These are phyloP conservation scores for Drosophila nasuta DNA, from an alignment of 1,140 invertebrate genomes.

Conservation along the genomic window DNA sequence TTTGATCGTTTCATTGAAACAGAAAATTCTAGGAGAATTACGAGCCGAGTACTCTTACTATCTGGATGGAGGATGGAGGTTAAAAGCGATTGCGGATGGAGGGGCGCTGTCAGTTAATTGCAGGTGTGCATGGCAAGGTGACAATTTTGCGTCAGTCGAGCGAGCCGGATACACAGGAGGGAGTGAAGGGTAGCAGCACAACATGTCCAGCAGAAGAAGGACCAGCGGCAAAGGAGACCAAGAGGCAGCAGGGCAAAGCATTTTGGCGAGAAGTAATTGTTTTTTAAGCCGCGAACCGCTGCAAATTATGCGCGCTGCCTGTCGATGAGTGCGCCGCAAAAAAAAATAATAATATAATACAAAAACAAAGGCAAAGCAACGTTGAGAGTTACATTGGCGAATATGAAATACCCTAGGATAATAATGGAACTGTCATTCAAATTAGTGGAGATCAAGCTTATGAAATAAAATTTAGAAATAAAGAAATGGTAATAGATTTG, in stretches of 20 bases:
- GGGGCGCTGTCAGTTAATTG: constrained; percentile 64
- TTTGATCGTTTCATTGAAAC: constrained; percentile 78
- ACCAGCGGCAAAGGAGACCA: neutral
- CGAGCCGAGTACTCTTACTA: constrained; percentile 5
- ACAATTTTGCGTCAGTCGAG: constrained; percentile 81
- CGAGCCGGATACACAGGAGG: constrained; percentile 44
- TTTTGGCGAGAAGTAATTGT: constrained; percentile 71
- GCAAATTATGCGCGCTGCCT: constrained; percentile 65
- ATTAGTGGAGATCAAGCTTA: too few relatives aligned
- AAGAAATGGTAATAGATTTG: too few relatives aligned
- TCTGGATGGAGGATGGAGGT: neutral
- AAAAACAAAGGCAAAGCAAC: constrained; percentile 28
- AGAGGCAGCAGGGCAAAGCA: constrained; percentile 16
- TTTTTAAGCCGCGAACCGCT: constrained; percentile 50
- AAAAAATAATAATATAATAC: constrained; percentile 35
- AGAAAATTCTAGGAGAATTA: constrained; percentile 16
- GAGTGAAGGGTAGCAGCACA: constrained; percentile 36
- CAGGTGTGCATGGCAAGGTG: constrained; percentile 80
- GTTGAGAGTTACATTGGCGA: neutral
- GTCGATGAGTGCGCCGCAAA: constrained; percentile 50
- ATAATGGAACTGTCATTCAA: neutral
- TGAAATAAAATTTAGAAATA: too few relatives aligned
- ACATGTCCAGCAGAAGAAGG: constrained; percentile 8
- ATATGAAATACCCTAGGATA: constrained; percentile 10
- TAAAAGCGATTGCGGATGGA: constrained; percentile 8